phyloP scores from a whole-genome alignment of 2,888 invertebrate genomes.

The Hyposoter dolosus region DNA sequence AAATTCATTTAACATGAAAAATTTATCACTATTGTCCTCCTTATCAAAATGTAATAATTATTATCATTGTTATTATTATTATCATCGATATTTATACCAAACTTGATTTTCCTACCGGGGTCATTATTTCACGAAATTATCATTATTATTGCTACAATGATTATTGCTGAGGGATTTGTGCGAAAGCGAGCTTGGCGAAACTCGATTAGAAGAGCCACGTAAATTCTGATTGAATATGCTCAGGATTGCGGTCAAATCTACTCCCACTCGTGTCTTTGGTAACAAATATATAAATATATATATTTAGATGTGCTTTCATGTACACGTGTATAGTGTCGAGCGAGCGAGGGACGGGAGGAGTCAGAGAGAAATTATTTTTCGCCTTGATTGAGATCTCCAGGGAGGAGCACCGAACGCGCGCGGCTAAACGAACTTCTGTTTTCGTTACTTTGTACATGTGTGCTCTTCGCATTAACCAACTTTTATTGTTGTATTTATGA shows the following conservation, averaged over 20 bases:
- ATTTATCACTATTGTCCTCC: background rate
- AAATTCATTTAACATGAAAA: background rate
- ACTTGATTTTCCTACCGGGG: background rate
- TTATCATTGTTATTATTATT: background rate
- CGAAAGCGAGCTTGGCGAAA: slow-evolving; percentile 66
- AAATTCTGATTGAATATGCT: slow-evolving; percentile 76
- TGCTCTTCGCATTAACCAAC: slow-evolving; percentile 54
- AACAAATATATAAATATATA: slow-evolving; percentile 17
- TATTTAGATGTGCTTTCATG: slow-evolving; percentile 12
- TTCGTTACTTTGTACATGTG: slow-evolving; percentile 56
- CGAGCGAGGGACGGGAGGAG: slow-evolving; percentile 64
- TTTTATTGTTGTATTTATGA: slow-evolving; percentile 9
- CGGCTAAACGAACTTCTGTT: slow-evolving; percentile 68
- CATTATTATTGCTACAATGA: slow-evolving; percentile 25
- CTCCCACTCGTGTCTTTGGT: slow-evolving; percentile 10
- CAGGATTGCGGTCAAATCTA: slow-evolving; percentile 51
- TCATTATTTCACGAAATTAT: slow-evolving; percentile 40
- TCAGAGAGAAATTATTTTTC: slow-evolving; percentile 80
- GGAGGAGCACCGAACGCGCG: slow-evolving; percentile 73
- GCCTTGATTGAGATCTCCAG: slow-evolving; percentile 83
- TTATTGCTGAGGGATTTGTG: slow-evolving; percentile 12
- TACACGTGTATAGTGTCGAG: slow-evolving; percentile 30
- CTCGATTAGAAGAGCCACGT: slow-evolving; percentile 75
- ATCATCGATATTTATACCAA: slow-evolving; percentile 7
- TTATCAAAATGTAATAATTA: background rate